Evolutionary conservation across 2,113 vertebrate genomes (phyloP), one percentile per base, ranked within the genome.

Genomic region (Pleuronectes platessa): DNA sequence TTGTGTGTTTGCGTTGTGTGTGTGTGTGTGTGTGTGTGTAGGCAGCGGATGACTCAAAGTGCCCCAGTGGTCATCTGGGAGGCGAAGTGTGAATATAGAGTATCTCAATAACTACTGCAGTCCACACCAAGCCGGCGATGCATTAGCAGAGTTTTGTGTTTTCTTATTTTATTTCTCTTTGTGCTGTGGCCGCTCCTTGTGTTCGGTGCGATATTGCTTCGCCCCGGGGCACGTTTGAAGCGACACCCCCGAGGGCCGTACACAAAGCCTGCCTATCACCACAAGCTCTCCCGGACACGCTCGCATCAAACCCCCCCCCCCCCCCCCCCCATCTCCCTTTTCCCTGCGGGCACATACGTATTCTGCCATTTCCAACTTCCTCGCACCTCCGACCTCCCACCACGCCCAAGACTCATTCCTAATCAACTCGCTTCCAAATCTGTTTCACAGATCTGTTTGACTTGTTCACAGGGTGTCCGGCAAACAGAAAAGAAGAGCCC

Each of bases 51-150:
- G 31, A 62, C 58, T 78, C 53, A 0, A 60, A 47, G 63, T 65
- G 56, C n/a, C 69, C 61, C 80, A 54, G 71, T 80, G 89, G 91
- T 92, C 91, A 83, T 84, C 69, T 56, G 78, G 68, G 84, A 86
- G 78, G 85, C 84, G 84, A 84, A 74, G 80, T 80, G 82, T 79
- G 87, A 90, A 86, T 88, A 86, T 74, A 20, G 13, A 20, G 58
- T 31, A 80, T 90, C 86, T 74, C 79, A 86, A 83, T 89, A 93
- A 90, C 74, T 71, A 67, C 68, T 58, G 74, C 75, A 65, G 76
- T 61, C 56, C 72, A 51, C 23, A 40, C n/a, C 0, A 15, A 71
- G 55, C 26, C 63, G 56, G 42, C 84, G 79, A 90, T 64, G 59
- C 76, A 78, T 85, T 89, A 76, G 83, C 69, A 66, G 71, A 10